A percentile compares a stretch with the other conserved stretches of the same genome.
phyloP scores from a whole-genome alignment of 2,113 vertebrate species.

The Cinclus mexicanus region DNA sequence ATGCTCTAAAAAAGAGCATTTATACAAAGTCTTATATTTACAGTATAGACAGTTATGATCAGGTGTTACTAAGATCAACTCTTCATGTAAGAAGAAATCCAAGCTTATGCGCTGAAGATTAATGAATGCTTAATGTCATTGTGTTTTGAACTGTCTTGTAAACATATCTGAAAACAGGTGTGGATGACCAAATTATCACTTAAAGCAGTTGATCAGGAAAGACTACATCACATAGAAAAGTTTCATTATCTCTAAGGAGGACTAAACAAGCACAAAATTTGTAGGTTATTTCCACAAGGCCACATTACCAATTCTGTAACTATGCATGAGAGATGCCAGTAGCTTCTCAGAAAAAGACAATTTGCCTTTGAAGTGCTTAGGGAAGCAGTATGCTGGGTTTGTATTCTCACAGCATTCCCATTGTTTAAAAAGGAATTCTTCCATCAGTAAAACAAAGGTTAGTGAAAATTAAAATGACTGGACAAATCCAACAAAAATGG shows the following conservation, averaged over 20 bases:
- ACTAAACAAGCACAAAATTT: slow-evolving; percentile 18
- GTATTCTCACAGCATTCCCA: neutral
- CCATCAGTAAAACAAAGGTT: slow-evolving; percentile 22
- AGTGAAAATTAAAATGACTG: slow-evolving; percentile 55
- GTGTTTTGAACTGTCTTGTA: slow-evolving; percentile 45
- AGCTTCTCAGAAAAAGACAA: neutral
- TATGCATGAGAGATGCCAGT: neutral
- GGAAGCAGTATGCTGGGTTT: slow-evolving; percentile 24
- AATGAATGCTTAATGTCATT: neutral
- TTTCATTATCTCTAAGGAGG: neutral
- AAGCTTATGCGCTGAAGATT: slow-evolving; percentile 34
- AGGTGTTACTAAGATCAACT: slow-evolving; percentile 56
- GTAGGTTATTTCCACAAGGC: slow-evolving; percentile 44
- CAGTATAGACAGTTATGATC: slow-evolving; percentile 62
- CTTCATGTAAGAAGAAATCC: slow-evolving; percentile 71
- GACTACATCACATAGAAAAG: neutral
- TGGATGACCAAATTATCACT: slow-evolving; percentile 22
- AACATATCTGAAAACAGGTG: slow-evolving; percentile 49
- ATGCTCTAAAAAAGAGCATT: slow-evolving; percentile 74
- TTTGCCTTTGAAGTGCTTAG: neutral
- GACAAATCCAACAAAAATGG: slow-evolving; percentile 50
- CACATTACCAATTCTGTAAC: neutral
- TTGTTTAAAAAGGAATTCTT: neutral
- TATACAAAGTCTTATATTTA: slow-evolving; percentile 71
- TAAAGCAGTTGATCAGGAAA: slow-evolving; percentile 5